A percentile compares a stretch with the other conserved stretches of the same genome.
These are phyloP conservation scores for Hylaeus volcanicus DNA, from an alignment of 1,140 invertebrate species.

Conservation along the genomic window DNA sequence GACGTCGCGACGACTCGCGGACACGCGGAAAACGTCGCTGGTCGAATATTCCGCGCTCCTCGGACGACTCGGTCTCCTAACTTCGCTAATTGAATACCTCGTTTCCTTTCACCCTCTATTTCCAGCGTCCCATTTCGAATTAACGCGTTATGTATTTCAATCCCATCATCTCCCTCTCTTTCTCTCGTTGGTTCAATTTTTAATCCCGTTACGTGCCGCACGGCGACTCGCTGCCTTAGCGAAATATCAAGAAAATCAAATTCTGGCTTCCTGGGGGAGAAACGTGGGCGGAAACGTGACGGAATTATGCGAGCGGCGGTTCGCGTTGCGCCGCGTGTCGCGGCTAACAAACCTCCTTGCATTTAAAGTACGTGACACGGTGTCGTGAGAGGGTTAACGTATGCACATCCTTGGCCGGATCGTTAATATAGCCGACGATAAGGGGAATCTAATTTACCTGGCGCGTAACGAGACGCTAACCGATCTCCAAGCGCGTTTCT, in stretches of 20 bases:
- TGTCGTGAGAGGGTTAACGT: slow-evolving; percentile 48
- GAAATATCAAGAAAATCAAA: slow-evolving; percentile 55
- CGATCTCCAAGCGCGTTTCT: neutral
- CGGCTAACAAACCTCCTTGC: slow-evolving; percentile 51
- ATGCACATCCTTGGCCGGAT: slow-evolving; percentile 39
- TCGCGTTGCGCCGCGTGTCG: slow-evolving; percentile 26
- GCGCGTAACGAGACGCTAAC: slow-evolving; percentile 13
- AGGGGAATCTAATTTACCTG: slow-evolving; percentile 34
- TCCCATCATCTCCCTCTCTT: neutral
- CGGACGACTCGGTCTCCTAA: neutral
- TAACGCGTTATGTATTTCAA: slow-evolving; percentile 30
- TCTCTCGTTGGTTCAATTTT: slow-evolving; percentile 39
- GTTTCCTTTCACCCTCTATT: neutral
- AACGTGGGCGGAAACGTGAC: slow-evolving; percentile 31
- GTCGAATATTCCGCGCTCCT: neutral
- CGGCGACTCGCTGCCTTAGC: slow-evolving; percentile 20
- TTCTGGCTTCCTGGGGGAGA: slow-evolving; percentile 29
- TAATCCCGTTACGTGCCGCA: slow-evolving; percentile 42
- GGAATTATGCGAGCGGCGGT: slow-evolving; percentile 48
- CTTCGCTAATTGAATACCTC: slow-evolving; percentile 10
- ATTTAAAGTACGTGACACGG: slow-evolving; percentile 58
- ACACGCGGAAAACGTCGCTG: neutral
- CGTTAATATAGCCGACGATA: slow-evolving; percentile 60
- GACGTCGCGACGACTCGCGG: no score
- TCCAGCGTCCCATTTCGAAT: slow-evolving; percentile 9